Conservation (phyloP, 2,797 vertebrate species). For the Neosilurus hyrtlii region DNA sequence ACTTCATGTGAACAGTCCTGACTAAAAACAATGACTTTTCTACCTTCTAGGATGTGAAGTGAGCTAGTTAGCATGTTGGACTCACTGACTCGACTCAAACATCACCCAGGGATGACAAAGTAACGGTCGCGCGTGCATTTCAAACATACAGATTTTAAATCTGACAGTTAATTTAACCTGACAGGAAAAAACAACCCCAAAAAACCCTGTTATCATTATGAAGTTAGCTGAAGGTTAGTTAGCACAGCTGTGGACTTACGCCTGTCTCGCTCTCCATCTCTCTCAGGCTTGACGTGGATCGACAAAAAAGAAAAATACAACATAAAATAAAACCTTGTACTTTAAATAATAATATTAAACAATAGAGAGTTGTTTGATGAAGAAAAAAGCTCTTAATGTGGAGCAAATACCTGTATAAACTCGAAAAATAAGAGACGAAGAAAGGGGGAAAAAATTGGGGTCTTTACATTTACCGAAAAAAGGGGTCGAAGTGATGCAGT, state of each 20-base stretch:
- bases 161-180: neutral
- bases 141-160: neutral
- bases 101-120: neutral
- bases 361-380: neutral
- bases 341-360: neutral
- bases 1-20: neutral
- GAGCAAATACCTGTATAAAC: neutral
- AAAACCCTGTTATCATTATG: too few species aligned
- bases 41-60: too few species aligned
- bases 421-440: neutral
- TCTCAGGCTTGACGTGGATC: slow-evolving; percentile 28
- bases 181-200: too few species aligned
- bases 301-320: neutral
- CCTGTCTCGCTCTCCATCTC: slow-evolving; percentile 53
- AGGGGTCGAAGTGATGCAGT: neutral
- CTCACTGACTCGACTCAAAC: too few species aligned
- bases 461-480: neutral
- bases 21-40: neutral
- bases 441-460: neutral
- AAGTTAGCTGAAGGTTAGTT: neutral
- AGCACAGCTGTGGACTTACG: slow-evolving; percentile 36
- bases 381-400: neutral
- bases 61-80: neutral
- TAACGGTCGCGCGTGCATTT: neutral
- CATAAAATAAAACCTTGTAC: neutral